Evolutionary conservation across 2,113 vertebrate species (phyloP), one percentile per base, ranked within the genome.

Genomic region (Pyxicephalus adspersus): DNA sequence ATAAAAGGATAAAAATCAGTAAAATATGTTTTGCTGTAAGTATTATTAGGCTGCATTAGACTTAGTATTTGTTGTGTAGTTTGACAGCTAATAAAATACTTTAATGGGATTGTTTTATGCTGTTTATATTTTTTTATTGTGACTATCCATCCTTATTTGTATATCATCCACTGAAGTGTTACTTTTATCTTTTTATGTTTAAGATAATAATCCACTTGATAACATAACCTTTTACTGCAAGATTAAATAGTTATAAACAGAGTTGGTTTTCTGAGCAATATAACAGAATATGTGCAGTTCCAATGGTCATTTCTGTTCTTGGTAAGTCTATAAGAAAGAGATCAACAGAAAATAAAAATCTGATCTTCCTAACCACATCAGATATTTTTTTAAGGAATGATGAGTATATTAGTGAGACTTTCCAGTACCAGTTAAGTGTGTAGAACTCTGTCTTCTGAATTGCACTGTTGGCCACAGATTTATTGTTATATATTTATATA

Each of bases 141-240:
- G 52, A 55, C 68, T 70, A 72, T 57, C n/a, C 17, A 57, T 73
- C 52, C 26, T 34, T 73, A 55, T 58, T 73, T 58, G 28, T 73
- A 34, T 20, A 57, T 6, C 2, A 57, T 57, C 9, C 50, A 58
- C 54, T 57, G 28, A 34, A 73, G 26, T 57, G 28, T 34, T 57
- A 29, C 50, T 55, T 26, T 16, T 73, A 73, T 73, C 18, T 31
- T 57, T 45, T 57, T 73, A 55, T 73, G 52, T 54, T 57, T 20
- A 58, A 57, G 20, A 73, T 51, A 23, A 68, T 22, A 15, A 73
- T 73, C 55, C 58, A 19, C 28, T 4, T 31, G 22, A 55, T 73
- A 17, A 57, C 58, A 57, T 20, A 58, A 26, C 57, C 26, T 73
- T 54, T n/a, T 28, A 31, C 45, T 57, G 18, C 7, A 29, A 71